Base-by-base conservation (phyloP, 2,113 vertebrate species). In the Coptodon bakossiorum region DNA sequence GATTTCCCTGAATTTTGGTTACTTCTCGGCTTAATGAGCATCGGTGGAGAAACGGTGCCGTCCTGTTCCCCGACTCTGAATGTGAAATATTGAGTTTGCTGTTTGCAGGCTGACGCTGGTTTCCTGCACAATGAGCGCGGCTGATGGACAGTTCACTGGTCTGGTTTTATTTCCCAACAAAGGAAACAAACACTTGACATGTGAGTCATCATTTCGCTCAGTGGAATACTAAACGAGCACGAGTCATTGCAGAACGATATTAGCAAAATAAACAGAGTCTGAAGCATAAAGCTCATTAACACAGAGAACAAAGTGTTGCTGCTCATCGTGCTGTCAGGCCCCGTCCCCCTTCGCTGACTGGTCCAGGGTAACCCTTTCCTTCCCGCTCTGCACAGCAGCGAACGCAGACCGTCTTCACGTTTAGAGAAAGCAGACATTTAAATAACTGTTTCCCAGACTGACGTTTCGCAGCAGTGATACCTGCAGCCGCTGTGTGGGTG, bases 351-450 rank as follows among this genome's bases (percentile, higher is more conserved):
- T 29, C 68, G 5, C 68, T 1, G 6, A 16, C 68, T 27, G 68
- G 68, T 45, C 71, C 43, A 19, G 16, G 43, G 9, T 19, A 78
- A 78, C 71, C 43, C 43, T 48, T 76, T 76, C 71, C 71, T 78
- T 50, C 71, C 43, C 27, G 9, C 43, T 19, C 40, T 76, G 40
- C 68, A 48, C 24, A 76, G 38, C 40, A 10, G 22, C 5, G 3
- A 22, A 82, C 17, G 0, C 27, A n/a, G 7, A 11, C 22, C 1
- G 12, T 0, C 6, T 9, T 45, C 22, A 11, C 9, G 1, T 16
- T 29, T 59, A 27, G 50, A 59, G 14, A 61, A 11, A 63, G 16
- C 27, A 3, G 56, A 12, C 13, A 19, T 17, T 40, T 52, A 52
- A 73, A 54, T 29, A 54, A n/a, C 17, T 11, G 36, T 6, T 43